Evolutionary conservation across 1,140 invertebrate species (phyloP), one percentile per base, ranked within the genome.

Genomic region (Sycophila sp.): DNA sequence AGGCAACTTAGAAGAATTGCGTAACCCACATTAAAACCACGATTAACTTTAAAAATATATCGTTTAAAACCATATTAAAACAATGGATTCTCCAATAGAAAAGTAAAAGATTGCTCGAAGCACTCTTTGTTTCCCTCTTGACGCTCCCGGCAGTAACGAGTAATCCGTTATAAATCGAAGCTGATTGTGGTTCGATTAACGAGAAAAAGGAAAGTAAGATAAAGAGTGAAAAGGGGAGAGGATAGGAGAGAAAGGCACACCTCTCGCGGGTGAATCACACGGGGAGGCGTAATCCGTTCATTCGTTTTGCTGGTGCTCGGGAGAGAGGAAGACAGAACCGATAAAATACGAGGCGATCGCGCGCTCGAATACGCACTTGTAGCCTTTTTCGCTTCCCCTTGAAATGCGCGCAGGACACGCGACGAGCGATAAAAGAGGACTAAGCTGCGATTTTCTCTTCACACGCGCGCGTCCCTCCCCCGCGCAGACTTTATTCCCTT

Each of bases 321-420:
- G n/a, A n/a, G n/a, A n/a, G n/a, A n/a, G n/a, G n/a, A n/a, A n/a
- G n/a, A n/a, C n/a, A 22, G 28, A 34, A 30, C 28, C 60, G 60
- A 49, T 63, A 49, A 63, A 49, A 47, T 49, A 63, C 60, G 45
- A 49, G 28, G 28, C 30, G 28, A 47, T 47, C 15, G 15, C 42
- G 19, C 38, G 15, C 8, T 5, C 24, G 56, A 59, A 47, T 62
- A 62, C 17, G 40, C 40, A 47, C 47, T 62, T 11, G 38, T 8
- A n/a, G 40, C 19, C 22, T 62, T 45, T n/a, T 63, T 49, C n/a
- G n/a, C 17, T 13, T 45, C 5, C 30, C 10, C 28, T 30, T n/a
- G 0, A 47, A 63, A 63, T 34, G 45, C 60, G 60, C 40, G n/a
- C 32, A n/a, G 28, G 42, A 63, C 60, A 63, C 60, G 60, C 60